Evolutionary conservation across 2,888 invertebrate genomes (phyloP), one percentile per base, ranked within the genome.

Genomic region (Eumerus sabulonum): DNA sequence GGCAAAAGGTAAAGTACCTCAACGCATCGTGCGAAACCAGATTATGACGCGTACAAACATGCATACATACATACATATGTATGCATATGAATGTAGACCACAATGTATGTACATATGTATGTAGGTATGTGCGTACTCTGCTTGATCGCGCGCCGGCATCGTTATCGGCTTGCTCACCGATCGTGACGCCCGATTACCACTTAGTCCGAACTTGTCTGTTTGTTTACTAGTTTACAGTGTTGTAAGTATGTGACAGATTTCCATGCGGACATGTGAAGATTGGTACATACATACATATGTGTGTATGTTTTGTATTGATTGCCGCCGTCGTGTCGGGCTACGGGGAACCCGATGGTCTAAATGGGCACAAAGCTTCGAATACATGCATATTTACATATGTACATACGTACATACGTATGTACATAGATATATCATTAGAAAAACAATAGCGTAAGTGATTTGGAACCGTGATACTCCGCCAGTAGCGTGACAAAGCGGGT

Each of bases 41-140:
- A 60, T 42, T 62, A 70, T 70, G 70, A 70, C 54, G 60, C 60
- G 53, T 70, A 27, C 27, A 47, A 47, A 27, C 27, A 27, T 27
- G 7, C n/a, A n/a, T n/a, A n/a, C n/a, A n/a, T n/a, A n/a, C n/a
- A n/a, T n/a, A n/a, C n/a, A n/a, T n/a, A n/a, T n/a, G n/a, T n/a
- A n/a, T n/a, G n/a, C n/a, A n/a, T n/a, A n/a, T n/a, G n/a, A n/a
- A n/a, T n/a, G n/a, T n/a, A n/a, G n/a, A n/a, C n/a, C n/a, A n/a
- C n/a, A n/a, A n/a, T n/a, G n/a, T n/a, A n/a, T n/a, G n/a, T n/a
- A n/a, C n/a, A n/a, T n/a, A n/a, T n/a, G n/a, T n/a, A n/a, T n/a
- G n/a, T n/a, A n/a, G n/a, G n/a, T n/a, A n/a, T n/a, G 7, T 7
- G 27, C 2, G 27, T 27, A 60, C 35, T 13, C 2, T 11, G 14